A percentile compares a stretch with the other conserved stretches of the same genome.
These are phyloP conservation scores for Menura novaehollandiae DNA, from an alignment of 2,113 vertebrate species.

Conservation along the genomic window DNA sequence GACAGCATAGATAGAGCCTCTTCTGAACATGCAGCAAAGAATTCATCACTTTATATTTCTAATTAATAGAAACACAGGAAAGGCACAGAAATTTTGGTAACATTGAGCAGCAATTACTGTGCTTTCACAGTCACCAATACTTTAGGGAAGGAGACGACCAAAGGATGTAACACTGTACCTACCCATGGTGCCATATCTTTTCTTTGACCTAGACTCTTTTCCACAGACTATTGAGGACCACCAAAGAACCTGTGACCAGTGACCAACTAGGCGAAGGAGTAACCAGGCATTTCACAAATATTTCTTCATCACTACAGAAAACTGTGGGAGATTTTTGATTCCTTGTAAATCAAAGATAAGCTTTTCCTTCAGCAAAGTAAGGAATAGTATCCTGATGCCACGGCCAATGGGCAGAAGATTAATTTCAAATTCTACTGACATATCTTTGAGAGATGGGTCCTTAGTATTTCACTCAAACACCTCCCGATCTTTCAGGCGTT, in stretches of 20 bases:
- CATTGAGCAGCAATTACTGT: background rate
- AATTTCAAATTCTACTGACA: background rate
- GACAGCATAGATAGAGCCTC: background rate
- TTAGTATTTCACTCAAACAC: background rate
- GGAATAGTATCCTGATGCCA: background rate
- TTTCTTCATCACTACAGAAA: background rate
- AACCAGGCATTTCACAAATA: background rate
- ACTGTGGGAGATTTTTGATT: background rate
- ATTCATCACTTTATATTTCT: background rate
- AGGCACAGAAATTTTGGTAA: background rate
- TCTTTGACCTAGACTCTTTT: background rate
- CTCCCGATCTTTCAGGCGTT: background rate
- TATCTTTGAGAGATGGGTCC: background rate
- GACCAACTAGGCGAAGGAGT: background rate
- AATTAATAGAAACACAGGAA: background rate
- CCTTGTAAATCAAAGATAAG: background rate
- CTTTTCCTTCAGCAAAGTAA: background rate
- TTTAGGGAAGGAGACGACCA: background rate
- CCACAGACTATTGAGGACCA: background rate
- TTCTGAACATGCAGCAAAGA: background rate
- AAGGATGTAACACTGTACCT: background rate
- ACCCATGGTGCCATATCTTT: background rate
- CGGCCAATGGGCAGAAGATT: background rate
- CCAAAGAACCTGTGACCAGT: background rate
- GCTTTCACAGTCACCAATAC: background rate